Conservation (phyloP, 2,113 vertebrate genomes). For the Atherinomorus stipes region DNA sequence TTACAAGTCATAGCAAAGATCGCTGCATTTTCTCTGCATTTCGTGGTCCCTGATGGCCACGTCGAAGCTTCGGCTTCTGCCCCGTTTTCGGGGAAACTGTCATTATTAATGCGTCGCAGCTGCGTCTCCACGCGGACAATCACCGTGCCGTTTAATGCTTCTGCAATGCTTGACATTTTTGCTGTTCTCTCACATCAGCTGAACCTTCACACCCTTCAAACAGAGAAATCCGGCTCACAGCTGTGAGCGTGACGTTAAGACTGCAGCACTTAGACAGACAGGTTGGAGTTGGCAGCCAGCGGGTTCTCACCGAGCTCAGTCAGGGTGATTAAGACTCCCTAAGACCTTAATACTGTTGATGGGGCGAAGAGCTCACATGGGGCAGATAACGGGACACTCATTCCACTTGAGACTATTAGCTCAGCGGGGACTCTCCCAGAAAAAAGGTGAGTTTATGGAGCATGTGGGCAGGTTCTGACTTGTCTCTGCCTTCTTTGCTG, state of each 20-base stretch:
- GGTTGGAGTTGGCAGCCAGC: slow-evolving; percentile 64
- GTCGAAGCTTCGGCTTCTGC: no score
- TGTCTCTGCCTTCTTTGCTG: not conserved
- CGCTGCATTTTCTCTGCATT: no score
- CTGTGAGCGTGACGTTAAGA: slow-evolving; percentile 60
- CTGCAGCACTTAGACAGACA: slow-evolving; percentile 42
- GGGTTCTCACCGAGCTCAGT: slow-evolving; percentile 65
- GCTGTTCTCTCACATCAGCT: slow-evolving; percentile 49
- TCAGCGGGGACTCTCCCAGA: slow-evolving; percentile 1
- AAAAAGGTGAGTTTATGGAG: not conserved
- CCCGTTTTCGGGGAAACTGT: no score
- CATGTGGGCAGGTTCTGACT: not conserved
- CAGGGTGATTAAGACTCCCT: slow-evolving; percentile 64
- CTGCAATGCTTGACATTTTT: slow-evolving; percentile 53
- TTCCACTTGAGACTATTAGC: slow-evolving; percentile 40
- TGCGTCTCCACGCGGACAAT: slow-evolving; percentile 41
- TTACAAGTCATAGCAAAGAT: no score
- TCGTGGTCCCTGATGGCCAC: no score
- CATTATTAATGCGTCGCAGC: not conserved
- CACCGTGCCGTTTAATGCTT: slow-evolving; percentile 54
- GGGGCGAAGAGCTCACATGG: slow-evolving; percentile 39
- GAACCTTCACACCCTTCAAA: slow-evolving; percentile 63
- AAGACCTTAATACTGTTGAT: slow-evolving; percentile 59
- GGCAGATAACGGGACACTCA: slow-evolving; percentile 45
- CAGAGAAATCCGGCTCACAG: slow-evolving; percentile 34